Conservation (phyloP, 1,140 invertebrate species). For the Theocolax elegans region DNA sequence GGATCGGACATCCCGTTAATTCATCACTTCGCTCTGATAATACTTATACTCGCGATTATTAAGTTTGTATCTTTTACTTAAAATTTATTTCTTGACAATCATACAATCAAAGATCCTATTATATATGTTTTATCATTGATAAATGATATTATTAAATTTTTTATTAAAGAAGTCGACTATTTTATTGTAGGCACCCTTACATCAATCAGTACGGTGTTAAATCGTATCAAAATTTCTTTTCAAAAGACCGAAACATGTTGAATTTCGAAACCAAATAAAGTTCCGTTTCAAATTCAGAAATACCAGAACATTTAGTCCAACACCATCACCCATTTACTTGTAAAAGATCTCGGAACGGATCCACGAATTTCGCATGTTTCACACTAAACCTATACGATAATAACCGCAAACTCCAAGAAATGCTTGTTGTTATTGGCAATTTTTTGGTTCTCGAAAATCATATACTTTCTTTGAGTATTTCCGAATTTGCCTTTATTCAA, state of each 20-base stretch:
- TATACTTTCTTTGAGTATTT: conserved; percentile 29
- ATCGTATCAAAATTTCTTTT: no score
- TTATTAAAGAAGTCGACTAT: no score
- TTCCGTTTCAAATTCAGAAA: conserved; percentile 41
- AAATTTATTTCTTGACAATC: no score
- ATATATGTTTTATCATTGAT: no score
- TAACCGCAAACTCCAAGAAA: conserved; percentile 40
- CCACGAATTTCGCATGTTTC: conserved; percentile 22
- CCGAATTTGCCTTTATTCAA: conserved; percentile 9
- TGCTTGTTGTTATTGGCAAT: conserved; percentile 39
- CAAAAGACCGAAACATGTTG: not conserved
- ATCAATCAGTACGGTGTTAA: no score
- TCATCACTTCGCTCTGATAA: no score
- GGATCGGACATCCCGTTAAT: no score
- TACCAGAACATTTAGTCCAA: conserved; percentile 16
- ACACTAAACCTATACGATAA: conserved; percentile 41
- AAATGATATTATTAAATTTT: no score
- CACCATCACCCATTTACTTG: conserved; percentile 9
- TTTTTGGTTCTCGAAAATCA: conserved; percentile 36
- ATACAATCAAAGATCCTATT: no score
- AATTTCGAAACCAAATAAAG: conserved; percentile 29
- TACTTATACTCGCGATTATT: no score
- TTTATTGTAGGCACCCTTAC: no score
- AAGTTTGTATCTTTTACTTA: no score
- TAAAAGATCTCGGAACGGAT: conserved; percentile 33